phyloP scores from a whole-genome alignment of 2,113 vertebrate species.

The Erinaceus europaeus region DNA sequence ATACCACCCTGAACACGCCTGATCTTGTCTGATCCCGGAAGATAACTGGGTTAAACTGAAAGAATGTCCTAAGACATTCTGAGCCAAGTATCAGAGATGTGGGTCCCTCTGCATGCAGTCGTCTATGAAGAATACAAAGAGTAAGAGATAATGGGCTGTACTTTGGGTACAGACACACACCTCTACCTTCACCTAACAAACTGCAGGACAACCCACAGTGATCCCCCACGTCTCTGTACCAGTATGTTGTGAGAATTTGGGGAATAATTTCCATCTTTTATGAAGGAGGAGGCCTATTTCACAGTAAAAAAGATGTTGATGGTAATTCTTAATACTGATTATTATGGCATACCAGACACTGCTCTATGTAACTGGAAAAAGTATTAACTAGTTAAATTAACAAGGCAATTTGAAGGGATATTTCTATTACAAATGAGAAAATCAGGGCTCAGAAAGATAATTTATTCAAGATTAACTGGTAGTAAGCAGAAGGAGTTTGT shows the following conservation, averaged over 20 bases:
- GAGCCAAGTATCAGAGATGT: neutral
- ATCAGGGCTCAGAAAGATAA: neutral
- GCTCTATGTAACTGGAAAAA: neutral
- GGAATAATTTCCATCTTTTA: too few relatives aligned
- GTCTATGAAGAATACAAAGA: neutral
- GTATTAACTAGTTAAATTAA: conserved; percentile 2
- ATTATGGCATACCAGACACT: neutral
- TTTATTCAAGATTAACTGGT: neutral
- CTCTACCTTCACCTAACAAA: neutral
- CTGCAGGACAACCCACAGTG: neutral
- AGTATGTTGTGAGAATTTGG: neutral
- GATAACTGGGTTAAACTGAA: neutral
- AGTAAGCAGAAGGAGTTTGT: neutral
- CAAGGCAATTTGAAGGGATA: neutral
- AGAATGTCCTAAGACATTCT: neutral
- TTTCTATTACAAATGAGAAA: neutral
- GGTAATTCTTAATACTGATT: conserved; percentile 4
- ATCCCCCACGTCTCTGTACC: neutral
- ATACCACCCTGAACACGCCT: too few relatives aligned
- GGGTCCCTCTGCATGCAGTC: neutral
- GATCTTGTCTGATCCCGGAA: too few relatives aligned
- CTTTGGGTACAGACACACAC: neutral
- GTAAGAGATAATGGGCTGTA: neutral
- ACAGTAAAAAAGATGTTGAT: too few relatives aligned
- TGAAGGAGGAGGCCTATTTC: too few relatives aligned